A percentile compares a stretch with the other conserved stretches of the same genome.
Evolutionary conservation across 2,888 invertebrate species (phyloP).

Genomic region (Diaphora mendica): DNA sequence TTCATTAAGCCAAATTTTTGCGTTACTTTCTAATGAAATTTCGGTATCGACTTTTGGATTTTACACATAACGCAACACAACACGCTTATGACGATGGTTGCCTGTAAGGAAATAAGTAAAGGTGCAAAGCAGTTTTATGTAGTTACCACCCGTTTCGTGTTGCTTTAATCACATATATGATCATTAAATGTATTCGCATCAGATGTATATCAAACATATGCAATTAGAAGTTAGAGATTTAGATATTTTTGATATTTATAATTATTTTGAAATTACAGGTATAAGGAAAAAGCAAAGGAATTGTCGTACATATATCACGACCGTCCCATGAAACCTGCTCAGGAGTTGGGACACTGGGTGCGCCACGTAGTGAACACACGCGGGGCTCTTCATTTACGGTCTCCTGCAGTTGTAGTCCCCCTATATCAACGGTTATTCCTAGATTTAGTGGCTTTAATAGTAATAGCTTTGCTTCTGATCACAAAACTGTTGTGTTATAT

Average conservation of each 20-base stretch:
- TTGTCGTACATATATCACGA: constrained; percentile 34
- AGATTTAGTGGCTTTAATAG: constrained; percentile 31
- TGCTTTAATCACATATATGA: too few species aligned
- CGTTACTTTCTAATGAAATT: too few species aligned
- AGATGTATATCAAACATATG: background rate
- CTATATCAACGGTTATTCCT: constrained; percentile 57
- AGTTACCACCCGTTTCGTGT: too few species aligned
- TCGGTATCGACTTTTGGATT: too few species aligned
- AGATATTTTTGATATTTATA: background rate
- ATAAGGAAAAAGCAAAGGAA: constrained; percentile 23
- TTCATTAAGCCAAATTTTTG: too few species aligned
- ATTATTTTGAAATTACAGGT: constrained; percentile 18
- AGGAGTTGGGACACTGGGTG: constrained; percentile 87
- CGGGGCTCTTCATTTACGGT: constrained; percentile 77
- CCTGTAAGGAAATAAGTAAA: too few species aligned
- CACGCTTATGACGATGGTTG: too few species aligned
- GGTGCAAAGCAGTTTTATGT: too few species aligned
- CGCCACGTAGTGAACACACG: constrained; percentile 86
- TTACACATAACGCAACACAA: too few species aligned
- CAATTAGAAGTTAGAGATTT: background rate
- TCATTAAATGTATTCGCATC: too few species aligned
- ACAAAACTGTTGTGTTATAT: constrained; percentile 2
- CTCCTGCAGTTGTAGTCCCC: constrained; percentile 40
- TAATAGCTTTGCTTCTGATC: constrained; percentile 9
- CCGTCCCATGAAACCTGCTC: constrained; percentile 84